A percentile compares a stretch with the other conserved stretches of the same genome.
Evolutionary conservation across 2,888 invertebrate species (phyloP).

Genomic region (Aproaerema taeniolella): DNA sequence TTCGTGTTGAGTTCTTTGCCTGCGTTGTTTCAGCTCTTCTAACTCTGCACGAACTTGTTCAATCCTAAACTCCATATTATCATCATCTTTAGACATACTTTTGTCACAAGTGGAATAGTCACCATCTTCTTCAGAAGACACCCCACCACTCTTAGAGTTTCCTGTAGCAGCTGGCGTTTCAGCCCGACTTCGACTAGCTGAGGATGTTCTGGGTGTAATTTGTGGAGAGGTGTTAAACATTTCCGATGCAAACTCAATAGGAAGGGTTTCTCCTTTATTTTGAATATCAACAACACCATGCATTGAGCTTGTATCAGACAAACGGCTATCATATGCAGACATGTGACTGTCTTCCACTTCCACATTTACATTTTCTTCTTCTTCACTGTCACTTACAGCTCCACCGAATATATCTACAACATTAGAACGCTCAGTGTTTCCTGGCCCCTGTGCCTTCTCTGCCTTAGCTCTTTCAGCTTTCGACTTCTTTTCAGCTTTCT

Average conservation of each 20-base stretch:
- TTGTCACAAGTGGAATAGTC: conserved; percentile 46
- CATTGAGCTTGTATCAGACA: conserved; percentile 78
- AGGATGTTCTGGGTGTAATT: conserved; percentile 24
- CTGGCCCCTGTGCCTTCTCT: conserved; percentile 30
- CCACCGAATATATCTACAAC: conserved; percentile 92
- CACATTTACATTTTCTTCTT: conserved; percentile 87
- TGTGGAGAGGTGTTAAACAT: conserved; percentile 44
- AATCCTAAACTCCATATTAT: conserved; percentile 79
- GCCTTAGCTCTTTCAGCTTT: conserved; percentile 38
- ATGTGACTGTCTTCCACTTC: conserved; percentile 89
- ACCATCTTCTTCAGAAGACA: conserved; percentile 53
- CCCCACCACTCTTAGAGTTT: conserved; percentile 32
- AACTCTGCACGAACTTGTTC: conserved; percentile 85
- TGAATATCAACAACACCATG: conserved; percentile 39
- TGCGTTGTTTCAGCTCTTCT: conserved; percentile 83
- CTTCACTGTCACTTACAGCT: conserved; percentile 92
- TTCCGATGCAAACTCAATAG: conserved; percentile 55
- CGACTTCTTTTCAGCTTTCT: conserved; percentile 50
- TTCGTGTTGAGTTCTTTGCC: conserved; percentile 88
- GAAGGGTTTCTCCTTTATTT: conserved; percentile 33
- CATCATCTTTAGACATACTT: neutral
- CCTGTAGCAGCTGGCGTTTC: conserved; percentile 34
- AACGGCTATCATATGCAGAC: conserved; percentile 84
- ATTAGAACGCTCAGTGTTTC: conserved; percentile 50
- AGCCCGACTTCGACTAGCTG: conserved; percentile 31